phyloP scores from a whole-genome alignment of 2,797 vertebrate genomes.

The Erethizon dorsatum region DNA sequence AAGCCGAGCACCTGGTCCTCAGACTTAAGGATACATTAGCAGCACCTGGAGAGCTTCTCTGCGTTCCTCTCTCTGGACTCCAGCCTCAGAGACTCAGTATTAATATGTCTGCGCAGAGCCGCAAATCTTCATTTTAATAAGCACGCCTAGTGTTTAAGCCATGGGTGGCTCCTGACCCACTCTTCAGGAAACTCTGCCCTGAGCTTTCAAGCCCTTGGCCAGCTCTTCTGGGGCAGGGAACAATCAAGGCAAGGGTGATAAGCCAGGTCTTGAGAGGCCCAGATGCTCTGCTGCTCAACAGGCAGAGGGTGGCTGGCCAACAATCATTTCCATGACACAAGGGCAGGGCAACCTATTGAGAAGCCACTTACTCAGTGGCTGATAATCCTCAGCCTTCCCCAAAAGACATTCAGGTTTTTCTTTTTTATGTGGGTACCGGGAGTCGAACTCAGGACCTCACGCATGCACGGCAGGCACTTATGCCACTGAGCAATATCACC shows the following conservation, averaged over 20 bases:
- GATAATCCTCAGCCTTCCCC: not conserved
- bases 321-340: not conserved
- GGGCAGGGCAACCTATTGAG: not conserved
- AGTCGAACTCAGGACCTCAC: too few relatives aligned
- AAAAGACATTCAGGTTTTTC: not conserved
- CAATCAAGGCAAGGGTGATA: too few relatives aligned
- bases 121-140: not conserved
- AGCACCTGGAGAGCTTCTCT: not conserved
- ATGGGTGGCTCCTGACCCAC: not conserved
- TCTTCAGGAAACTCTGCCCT: not conserved
- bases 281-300: accelerated
- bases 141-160: not conserved
- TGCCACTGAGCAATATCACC: too few relatives aligned
- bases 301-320: not conserved
- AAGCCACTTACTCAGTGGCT: not conserved
- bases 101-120: not conserved
- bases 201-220: not conserved
- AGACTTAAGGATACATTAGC: not conserved
- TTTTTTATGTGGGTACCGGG: not conserved
- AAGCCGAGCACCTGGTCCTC: not conserved
- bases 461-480: too few relatives aligned
- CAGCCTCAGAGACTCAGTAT: not conserved
- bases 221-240: not conserved
- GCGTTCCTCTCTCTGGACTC: not conserved
- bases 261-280: not conserved